Evolutionary conservation across 2,113 vertebrate genomes (phyloP), one percentile per base, ranked within the genome.

Genomic region (Sprattus sprattus): DNA sequence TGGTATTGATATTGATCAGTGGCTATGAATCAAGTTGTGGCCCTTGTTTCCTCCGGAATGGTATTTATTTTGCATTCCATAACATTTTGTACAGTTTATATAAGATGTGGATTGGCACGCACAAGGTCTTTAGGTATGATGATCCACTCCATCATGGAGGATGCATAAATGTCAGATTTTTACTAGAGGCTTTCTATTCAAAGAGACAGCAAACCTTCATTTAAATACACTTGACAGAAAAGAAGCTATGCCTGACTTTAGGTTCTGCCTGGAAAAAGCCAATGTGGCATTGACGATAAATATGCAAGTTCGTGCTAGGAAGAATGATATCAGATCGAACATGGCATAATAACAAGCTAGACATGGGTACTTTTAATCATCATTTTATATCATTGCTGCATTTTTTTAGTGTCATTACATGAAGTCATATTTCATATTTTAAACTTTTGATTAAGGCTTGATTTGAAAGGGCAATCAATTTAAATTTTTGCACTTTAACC

Each of bases 171-270:
- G 80, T 87, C 54, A 75, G 18, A 22, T 20, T 78, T 82, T 15
- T 86, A 88, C 54, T 50, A 32, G 44, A 84, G 57, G 81, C 46
- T 82, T 64, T 83, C 22, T 54, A 44, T 67, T 84, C n/a, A 84
- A 52, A 46, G 75, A 84, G 83, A 87, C 84, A 80, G 47, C 71
- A 85, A 82, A 45, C 83, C 82, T 83, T 28, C 28, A 80, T 83
- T 81, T 57, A 28, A 52, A 84, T 45, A 47, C 52, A 75, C 82
- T 82, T 80, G 84, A 87, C 85, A 83, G 88, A 89, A 54, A 67
- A 64, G 16, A 64, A 64, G 57, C 6, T 20, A 64, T 4, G 16
- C 20, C 6, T 64, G 57, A 18, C 20, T 20, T 22, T 64, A 64
- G 57, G 20, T 7, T n/a, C 18, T 47, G 57, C 18, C 18, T 22